Conservation (phyloP, 2,797 vertebrate species). For the Odontamblyopus lacepedii region DNA sequence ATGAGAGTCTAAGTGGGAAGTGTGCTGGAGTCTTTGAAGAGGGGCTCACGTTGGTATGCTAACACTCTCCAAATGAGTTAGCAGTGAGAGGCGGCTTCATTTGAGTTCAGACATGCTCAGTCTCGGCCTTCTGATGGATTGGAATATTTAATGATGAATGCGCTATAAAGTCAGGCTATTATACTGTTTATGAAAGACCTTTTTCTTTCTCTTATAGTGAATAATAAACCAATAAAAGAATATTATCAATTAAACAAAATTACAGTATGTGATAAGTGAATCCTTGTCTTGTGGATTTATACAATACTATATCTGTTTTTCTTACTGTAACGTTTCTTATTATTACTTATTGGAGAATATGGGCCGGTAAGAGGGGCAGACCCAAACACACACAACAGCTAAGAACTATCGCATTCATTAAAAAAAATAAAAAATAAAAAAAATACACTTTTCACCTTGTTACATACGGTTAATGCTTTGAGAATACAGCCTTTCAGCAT, state of each 20-base stretch:
- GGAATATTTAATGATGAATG: constrained; percentile 37
- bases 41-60: constrained; percentile 58
- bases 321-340: too few relatives aligned
- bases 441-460: too few relatives aligned
- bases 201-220: background rate
- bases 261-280: constrained; percentile 57
- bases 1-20: constrained; percentile 57
- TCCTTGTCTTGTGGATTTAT: constrained; percentile 57
- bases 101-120: constrained; percentile 39
- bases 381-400: too few relatives aligned
- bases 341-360: too few relatives aligned
- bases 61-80: constrained; percentile 62
- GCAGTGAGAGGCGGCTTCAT: constrained; percentile 50
- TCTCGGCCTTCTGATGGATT: constrained; percentile 22
- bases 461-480: too few relatives aligned
- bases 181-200: constrained; percentile 11
- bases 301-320: background rate
- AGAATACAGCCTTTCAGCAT: too few relatives aligned
- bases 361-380: too few relatives aligned
- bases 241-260: constrained; percentile 38
- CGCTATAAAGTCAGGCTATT: constrained; percentile 33
- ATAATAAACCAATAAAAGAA: constrained; percentile 26
- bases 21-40: constrained; percentile 66
- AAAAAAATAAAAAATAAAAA: too few relatives aligned
- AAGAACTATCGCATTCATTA: too few relatives aligned